Conservation (phyloP, 2,888 invertebrate genomes). For the Agonum fuliginosum region DNA sequence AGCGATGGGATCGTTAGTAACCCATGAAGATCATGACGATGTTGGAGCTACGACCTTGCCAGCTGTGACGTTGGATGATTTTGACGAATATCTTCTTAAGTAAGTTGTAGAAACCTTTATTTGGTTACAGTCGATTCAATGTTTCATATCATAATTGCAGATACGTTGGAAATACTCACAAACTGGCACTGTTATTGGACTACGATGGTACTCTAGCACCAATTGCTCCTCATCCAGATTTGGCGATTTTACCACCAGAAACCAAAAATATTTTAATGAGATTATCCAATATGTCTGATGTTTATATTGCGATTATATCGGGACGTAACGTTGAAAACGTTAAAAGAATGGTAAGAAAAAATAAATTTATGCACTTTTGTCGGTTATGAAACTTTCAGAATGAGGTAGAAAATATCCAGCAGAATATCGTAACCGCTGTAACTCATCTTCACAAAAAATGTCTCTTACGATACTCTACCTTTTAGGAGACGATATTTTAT, state of each 20-base stretch:
- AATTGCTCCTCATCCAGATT: slow-evolving; percentile 91
- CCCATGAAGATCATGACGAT: slow-evolving; percentile 86
- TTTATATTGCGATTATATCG: slow-evolving; percentile 90
- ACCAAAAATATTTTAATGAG: slow-evolving; percentile 89
- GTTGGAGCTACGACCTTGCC: slow-evolving; percentile 90
- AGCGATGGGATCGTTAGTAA: slow-evolving; percentile 86
- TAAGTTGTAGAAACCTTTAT: slow-evolving; percentile 72
- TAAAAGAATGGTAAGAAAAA: slow-evolving; percentile 83
- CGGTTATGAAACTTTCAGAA: too few relatives aligned
- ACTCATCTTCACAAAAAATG: too few relatives aligned
- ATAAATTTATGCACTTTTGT: too few relatives aligned
- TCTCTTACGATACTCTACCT: too few relatives aligned
- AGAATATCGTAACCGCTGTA: too few relatives aligned
- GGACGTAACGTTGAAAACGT: slow-evolving; percentile 92
- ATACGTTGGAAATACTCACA: slow-evolving; percentile 90
- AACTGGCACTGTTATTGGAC: slow-evolving; percentile 88
- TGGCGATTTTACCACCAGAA: slow-evolving; percentile 89
- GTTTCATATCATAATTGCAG: slow-evolving; percentile 71
- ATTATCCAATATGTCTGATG: slow-evolving; percentile 88
- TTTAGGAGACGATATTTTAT: too few relatives aligned
- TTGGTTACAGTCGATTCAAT: slow-evolving; percentile 1
- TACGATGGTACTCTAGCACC: slow-evolving; percentile 93
- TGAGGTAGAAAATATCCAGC: too few relatives aligned
- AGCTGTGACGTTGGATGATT: slow-evolving; percentile 92
- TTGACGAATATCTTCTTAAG: slow-evolving; percentile 91